Evolutionary conservation across 2,113 vertebrate species (phyloP).

Genomic region (Notiomystis cincta): DNA sequence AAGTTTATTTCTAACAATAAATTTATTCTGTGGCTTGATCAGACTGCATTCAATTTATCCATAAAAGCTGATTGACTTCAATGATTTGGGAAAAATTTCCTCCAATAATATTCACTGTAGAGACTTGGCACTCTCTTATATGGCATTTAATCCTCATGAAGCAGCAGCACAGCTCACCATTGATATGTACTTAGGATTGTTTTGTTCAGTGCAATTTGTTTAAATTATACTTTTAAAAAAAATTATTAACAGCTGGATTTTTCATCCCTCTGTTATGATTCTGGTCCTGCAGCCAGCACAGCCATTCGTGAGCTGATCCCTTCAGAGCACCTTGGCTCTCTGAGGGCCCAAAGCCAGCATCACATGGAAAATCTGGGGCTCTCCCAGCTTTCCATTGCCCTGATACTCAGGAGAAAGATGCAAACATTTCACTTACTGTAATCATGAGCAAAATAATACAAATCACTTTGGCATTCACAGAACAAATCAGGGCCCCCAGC

Average conservation of each 20-base stretch:
- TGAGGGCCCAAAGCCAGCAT: background rate
- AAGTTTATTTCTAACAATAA: background rate
- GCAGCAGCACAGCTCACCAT: background rate
- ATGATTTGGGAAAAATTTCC: background rate
- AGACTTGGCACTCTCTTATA: background rate
- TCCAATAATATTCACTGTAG: background rate
- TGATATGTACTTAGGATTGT: background rate
- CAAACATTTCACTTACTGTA: background rate
- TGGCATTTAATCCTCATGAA: background rate
- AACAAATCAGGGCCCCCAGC: rapidly evolving
- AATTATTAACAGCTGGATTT: background rate
- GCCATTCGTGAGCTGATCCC: background rate
- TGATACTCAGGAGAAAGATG: background rate
- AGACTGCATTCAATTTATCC: background rate
- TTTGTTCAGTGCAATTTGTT: background rate
- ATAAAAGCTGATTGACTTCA: background rate
- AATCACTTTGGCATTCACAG: background rate
- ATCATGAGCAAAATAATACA: background rate
- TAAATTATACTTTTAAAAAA: background rate
- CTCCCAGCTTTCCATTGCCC: background rate
- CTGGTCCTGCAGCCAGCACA: background rate
- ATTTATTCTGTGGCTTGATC: background rate
- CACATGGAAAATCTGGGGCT: rapidly evolving
- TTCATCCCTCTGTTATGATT: background rate
- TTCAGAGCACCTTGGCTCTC: background rate